Base-by-base conservation (phyloP, 2,113 vertebrate species). In the Myotis davidii region DNA sequence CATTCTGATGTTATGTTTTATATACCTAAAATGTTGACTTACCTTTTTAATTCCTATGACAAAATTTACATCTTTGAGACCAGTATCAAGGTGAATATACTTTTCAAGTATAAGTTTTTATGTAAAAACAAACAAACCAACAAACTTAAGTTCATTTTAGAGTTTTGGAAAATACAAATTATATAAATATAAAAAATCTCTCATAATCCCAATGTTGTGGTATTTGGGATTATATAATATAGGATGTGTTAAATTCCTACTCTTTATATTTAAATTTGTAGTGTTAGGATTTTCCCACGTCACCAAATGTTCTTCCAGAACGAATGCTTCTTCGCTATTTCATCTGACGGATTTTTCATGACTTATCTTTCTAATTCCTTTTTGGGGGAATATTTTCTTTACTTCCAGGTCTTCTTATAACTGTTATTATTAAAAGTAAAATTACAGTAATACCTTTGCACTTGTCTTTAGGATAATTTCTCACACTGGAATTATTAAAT, bases 61-160 rank as follows among this genome's bases (percentile, higher is more conserved):
- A 77, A 37, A 59, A 61, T 65, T 65, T 77, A 89, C 8, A 48
- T 52, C 67, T 61, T 32, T 88, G 59, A 83, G 48, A 37, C 50
- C 5, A 52, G 7, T 72, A 88, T 61, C 16, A 83, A 76, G 77
- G n/a, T 76, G 27, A 84, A 84, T 70, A 42, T 84, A 45, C 61
- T 92, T 95, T 84, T 77, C 59, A 91, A 82, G 73, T 82, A 9
- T 59, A 83, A 56, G 23, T 42, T 88, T 77, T 88, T 27, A n/a
- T 74, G 67, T 12, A 23, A 45, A 91, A 52, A 54, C 14, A 88
- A 10, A 61, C 59, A 12, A 61, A 27, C 25, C 59, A 61, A 61
- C 59, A 61, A 61, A 54, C 18, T n/a, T 72, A 45, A 8, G 17
- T 59, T 76, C 27, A 89, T 76, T 89, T 45, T 89, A 83, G 34